These are phyloP conservation scores for Riptortus pedestris DNA, from an alignment of 1,140 invertebrate genomes.

Conservation along the genomic window DNA sequence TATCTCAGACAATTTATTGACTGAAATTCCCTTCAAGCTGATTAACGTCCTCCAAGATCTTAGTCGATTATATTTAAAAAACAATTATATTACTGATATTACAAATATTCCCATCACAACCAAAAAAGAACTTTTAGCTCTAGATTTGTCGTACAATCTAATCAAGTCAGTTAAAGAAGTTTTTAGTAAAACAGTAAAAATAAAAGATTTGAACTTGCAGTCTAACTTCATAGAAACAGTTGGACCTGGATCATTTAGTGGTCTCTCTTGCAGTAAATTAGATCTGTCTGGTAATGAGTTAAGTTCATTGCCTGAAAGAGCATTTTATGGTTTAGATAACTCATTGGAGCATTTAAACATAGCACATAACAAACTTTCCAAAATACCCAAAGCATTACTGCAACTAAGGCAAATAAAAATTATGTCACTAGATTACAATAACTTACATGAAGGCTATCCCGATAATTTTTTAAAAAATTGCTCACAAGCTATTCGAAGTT, in stretches of 20 bases:
- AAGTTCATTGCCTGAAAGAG: conserved; percentile 50
- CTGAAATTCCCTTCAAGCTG: conserved; percentile 44
- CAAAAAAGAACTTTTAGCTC: conserved; percentile 56
- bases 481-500: conserved; percentile 52
- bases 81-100: conserved; percentile 63
- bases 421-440: conserved; percentile 71
- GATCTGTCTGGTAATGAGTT: conserved; percentile 70
- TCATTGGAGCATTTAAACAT: conserved; percentile 71
- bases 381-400: conserved; percentile 55
- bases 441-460: conserved; percentile 44
- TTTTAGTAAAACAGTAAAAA: conserved; percentile 55
- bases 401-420: conserved; percentile 55
- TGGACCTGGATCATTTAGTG: conserved; percentile 51
- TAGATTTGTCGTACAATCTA: conserved; percentile 73
- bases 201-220: conserved; percentile 67
- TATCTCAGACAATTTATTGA: conserved; percentile 60
- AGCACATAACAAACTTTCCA: conserved; percentile 62
- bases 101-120: conserved; percentile 41
- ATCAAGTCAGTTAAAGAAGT: conserved; percentile 48
- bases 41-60: conserved; percentile 14
- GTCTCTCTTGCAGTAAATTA: conserved; percentile 56
- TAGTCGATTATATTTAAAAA: conserved; percentile 59
- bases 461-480: conserved; percentile 46
- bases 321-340: conserved; percentile 58
- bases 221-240: conserved; percentile 58